Percentiles rank a stretch among this genome's conserved stretches.
Conservation (phyloP, 2,113 vertebrate genomes). For the Ceratotherium simum region DNA sequence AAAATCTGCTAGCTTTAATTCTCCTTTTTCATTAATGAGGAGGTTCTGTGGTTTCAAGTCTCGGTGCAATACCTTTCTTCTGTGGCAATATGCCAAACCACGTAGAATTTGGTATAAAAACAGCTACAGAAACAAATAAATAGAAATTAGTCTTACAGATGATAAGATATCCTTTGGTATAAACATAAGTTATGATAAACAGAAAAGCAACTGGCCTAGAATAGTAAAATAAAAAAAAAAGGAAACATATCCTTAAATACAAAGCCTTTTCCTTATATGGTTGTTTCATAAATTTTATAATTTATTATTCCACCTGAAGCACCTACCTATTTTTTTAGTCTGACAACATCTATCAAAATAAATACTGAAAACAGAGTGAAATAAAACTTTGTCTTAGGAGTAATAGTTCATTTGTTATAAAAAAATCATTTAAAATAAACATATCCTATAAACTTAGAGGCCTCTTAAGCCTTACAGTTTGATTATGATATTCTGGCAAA, state of each 20-base stretch:
- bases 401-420: not conserved
- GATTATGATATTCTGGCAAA: slow-evolving; percentile 28
- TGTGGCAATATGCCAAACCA: slow-evolving; percentile 98
- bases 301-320: slow-evolving; percentile 50
- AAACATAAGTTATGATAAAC: not conserved
- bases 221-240: slow-evolving; percentile 50
- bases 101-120: slow-evolving; percentile 99
- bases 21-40: slow-evolving; percentile 97
- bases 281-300: slow-evolving; percentile 45
- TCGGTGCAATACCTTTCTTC: slow-evolving; percentile 97
- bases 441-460: not conserved
- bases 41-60: slow-evolving; percentile 99
- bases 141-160: slow-evolving; percentile 62
- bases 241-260: not conserved
- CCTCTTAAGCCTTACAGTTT: not conserved
- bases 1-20: slow-evolving; percentile 98
- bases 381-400: not conserved
- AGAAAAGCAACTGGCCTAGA: slow-evolving; percentile 59
- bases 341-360: slow-evolving; percentile 40
- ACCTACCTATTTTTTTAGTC: not conserved
- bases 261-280: slow-evolving; percentile 14
- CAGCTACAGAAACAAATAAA: slow-evolving; percentile 88
- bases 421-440: slow-evolving; percentile 49
- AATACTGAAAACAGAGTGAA: slow-evolving; percentile 23
- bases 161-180: not conserved